phyloP scores from a whole-genome alignment of 1,140 invertebrate genomes.

The Latrodectus geometricus region DNA sequence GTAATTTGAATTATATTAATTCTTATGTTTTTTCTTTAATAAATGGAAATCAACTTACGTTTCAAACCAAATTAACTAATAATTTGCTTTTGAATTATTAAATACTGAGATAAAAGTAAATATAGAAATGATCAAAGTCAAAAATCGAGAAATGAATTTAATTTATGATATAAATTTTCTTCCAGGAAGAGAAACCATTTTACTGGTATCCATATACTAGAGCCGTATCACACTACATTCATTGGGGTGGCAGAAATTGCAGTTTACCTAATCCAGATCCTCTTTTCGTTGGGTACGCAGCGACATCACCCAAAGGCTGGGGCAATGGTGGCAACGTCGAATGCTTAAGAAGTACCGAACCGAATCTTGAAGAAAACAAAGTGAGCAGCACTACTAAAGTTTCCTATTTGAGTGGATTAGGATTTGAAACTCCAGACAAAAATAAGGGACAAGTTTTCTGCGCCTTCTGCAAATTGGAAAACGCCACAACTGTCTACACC shows the following conservation, averaged over 20 bases:
- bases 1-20: too few species aligned
- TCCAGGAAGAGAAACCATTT: conserved; percentile 5
- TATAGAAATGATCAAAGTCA: too few species aligned
- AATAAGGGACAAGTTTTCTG: neutral
- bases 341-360: neutral
- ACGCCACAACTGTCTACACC: conserved; percentile 1
- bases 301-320: neutral
- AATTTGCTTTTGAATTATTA: too few species aligned
- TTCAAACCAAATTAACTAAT: too few species aligned
- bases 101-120: too few species aligned
- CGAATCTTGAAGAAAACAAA: neutral
- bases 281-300: neutral
- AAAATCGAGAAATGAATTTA: too few species aligned
- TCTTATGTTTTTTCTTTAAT: too few species aligned
- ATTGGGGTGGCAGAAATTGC: conserved; percentile 23
- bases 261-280: neutral
- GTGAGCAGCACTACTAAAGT: neutral
- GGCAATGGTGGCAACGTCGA: conserved; percentile 24
- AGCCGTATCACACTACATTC: conserved; percentile 2
- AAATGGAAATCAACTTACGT: too few species aligned
- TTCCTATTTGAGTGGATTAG: conserved; percentile 3
- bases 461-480: conserved; percentile 8
- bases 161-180: too few species aligned
- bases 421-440: neutral
- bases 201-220: conserved; percentile 15